Evolutionary conservation across 1,140 invertebrate species (phyloP), one percentile per base, ranked within the genome.

Genomic region (Neodiprion lecontei): DNA sequence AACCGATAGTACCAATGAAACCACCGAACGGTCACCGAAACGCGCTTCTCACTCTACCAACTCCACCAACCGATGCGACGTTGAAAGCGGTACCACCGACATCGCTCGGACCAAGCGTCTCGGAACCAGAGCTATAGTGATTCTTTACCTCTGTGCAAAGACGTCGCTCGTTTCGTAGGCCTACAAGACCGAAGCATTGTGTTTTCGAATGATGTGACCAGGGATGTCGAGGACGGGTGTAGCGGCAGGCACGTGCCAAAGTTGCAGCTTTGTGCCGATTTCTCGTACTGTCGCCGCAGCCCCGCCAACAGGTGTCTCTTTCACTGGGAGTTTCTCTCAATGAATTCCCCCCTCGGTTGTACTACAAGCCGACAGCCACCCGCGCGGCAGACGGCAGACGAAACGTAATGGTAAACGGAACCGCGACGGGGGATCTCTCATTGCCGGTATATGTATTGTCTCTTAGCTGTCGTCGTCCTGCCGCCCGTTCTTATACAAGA

Each of bases 381-480:
- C 84, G 85, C 85, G 82, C 84, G 79, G 77, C 81, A 85, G 82
- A 83, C 84, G 83, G 81, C 87, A 87, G 85, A 86, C 86, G 85
- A 88, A 89, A 89, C 80, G 86, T 85, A 88, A 89, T 88, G 85
- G 86, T 87, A 88, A 87, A 88, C 85, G 85, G 83, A 87, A 84
- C 84, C 83, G 53, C 53, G 53, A 40, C 28, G 84, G 85, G 86
- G 85, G 85, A 86, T 84, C 81, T 77, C 72, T 78, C 49, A 74
- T 70, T 70, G 74, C 70, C 75, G 10, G 82, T 68, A 75, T 79
- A 83, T 77, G 77, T 84, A 70, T 85, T 83, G 83, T 82, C 81
- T 70, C 23, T 67, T 68, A 4, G 53, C 53, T 14, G 11, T 61
- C 53, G 53, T 21, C 17, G 17, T 21, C 17, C 17, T 53, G 53